Evolutionary conservation across 2,888 invertebrate species (phyloP), one percentile per base, ranked within the genome.

Genomic region (Eurois occulta): DNA sequence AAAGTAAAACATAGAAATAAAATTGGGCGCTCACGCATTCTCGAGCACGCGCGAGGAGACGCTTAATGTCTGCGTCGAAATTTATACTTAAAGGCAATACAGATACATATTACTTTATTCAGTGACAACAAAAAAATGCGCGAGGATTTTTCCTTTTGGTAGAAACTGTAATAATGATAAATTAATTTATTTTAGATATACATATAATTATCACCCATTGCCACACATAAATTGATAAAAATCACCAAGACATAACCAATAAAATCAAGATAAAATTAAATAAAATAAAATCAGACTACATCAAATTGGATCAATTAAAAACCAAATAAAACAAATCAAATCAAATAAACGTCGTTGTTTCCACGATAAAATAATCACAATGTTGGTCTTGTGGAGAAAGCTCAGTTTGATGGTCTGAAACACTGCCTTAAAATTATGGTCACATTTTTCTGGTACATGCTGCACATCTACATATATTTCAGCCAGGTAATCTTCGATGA

Each of bases 401-500:
- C 16, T 28, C 16, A 58, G 58, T 28, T 28, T 28, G 16, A 28
- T 58, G 6, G 16, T 58, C 58, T 16, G 28, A 58, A 58, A 28
- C 13, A 55, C n/a, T 24, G 52, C 13, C 28, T 6, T 7, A 58
- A n/a, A 55, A n/a, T n/a, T 55, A 58, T 16, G n/a, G 55, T 11
- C n/a, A 32, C n/a, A n/a, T 10, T 18, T n/a, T 58, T 52, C 21
- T 66, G 41, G 32, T 5, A 58, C n/a, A 58, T 16, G 28, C 55
- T 58, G 58, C 28, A 48, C 18, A 46, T 6, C 5, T 46, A 48
- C 21, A 6, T 46, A 43, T 18, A 24, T 52, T 41, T 43, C n/a
- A 55, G 55, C 13, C 18, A n/a, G 35, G 28, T 77, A 77, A 77
- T 67, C 68, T n/a, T 48, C 2, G 52, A 74, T 79, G 58, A 74